These are phyloP conservation scores for Bombus turneri DNA, from an alignment of 1,140 invertebrate species.

Conservation along the genomic window DNA sequence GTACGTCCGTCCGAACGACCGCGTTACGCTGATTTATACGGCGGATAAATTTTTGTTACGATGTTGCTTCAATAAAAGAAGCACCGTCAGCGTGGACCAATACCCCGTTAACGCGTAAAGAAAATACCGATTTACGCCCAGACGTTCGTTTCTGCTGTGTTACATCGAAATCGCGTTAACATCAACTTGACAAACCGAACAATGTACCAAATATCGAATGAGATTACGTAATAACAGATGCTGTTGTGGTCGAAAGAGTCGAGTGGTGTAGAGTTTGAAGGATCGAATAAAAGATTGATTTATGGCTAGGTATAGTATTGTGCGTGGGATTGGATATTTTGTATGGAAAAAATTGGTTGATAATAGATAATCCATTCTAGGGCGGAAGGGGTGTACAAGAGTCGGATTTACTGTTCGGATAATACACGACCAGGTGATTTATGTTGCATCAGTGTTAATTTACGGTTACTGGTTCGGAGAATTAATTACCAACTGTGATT, in stretches of 20 bases:
- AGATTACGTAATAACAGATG: background rate
- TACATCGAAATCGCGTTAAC: background rate
- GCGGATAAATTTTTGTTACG: conserved; percentile 46
- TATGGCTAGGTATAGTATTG: background rate
- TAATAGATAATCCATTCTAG: background rate
- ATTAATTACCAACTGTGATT: conserved; percentile 13
- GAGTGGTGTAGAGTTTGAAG: background rate
- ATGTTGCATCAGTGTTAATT: conserved; percentile 11
- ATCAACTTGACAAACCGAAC: background rate
- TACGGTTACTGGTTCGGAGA: background rate
- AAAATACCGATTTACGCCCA: background rate
- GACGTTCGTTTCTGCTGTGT: too few relatives aligned
- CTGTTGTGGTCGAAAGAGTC: background rate
- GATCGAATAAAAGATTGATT: background rate
- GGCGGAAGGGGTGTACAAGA: background rate
- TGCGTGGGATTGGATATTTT: background rate
- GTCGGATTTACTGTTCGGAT: background rate
- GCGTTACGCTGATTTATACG: conserved; percentile 37
- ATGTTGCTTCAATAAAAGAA: conserved; percentile 25
- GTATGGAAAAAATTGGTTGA: background rate
- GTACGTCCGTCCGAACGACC: conserved; percentile 6
- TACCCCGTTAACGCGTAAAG: background rate
- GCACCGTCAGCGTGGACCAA: conserved; percentile 22
- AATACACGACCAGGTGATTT: background rate
- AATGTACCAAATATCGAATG: background rate